Evolutionary conservation across 2,113 vertebrate species (phyloP).

Genomic region (Equus przewalskii): DNA sequence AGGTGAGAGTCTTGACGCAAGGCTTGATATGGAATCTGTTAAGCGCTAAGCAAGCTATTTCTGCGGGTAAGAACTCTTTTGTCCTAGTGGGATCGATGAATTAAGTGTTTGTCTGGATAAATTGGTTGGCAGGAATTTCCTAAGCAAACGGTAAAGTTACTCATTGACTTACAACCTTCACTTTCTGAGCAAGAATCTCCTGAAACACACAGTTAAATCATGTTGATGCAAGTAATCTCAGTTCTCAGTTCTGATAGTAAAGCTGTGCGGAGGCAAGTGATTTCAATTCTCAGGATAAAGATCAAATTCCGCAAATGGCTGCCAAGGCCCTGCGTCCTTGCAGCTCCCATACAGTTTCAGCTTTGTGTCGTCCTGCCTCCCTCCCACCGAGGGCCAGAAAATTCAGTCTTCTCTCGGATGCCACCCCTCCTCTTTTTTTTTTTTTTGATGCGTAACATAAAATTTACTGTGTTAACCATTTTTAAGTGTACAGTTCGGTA

Average conservation of each 20-base stretch:
- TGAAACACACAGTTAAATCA: slow-evolving; percentile 36
- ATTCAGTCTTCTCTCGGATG: background rate
- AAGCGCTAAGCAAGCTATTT: background rate
- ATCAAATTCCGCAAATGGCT: background rate
- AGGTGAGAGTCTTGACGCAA: background rate
- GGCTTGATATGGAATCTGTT: background rate
- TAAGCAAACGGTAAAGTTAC: slow-evolving; percentile 25
- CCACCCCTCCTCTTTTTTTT: background rate
- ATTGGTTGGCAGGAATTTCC: slow-evolving; percentile 32
- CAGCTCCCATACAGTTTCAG: background rate
- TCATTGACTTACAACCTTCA: slow-evolving; percentile 21
- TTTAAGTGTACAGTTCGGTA: background rate
- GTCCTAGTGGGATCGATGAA: slow-evolving; percentile 34
- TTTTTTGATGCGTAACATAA: too few species aligned
- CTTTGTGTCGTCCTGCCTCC: background rate
- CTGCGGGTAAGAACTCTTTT: background rate
- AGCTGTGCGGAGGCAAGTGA: background rate
- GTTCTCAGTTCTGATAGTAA: background rate
- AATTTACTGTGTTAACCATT: too few species aligned
- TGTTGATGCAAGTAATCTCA: background rate
- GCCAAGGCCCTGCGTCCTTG: too few species aligned
- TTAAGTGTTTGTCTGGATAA: slow-evolving; percentile 40
- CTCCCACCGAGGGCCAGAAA: background rate
- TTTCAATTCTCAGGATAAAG: slow-evolving; percentile 39
- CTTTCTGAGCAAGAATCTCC: background rate